Base-by-base conservation (phyloP, 2,797 vertebrate genomes). In the Anguilla pacifica region DNA sequence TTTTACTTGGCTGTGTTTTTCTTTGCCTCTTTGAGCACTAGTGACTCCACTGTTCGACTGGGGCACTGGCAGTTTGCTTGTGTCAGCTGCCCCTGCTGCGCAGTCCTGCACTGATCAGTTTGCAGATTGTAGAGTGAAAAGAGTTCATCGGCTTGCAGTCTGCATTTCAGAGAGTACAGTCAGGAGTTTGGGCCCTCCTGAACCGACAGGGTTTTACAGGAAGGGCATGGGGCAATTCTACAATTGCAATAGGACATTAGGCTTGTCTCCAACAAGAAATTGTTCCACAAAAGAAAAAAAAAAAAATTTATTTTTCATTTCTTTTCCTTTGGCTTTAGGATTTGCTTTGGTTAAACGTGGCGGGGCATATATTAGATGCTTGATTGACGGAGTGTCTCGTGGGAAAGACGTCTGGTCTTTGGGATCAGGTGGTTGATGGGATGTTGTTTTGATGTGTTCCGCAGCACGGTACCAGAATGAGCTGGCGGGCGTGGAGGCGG, bases 391-490 rank as follows among this genome's bases (percentile, higher is more conserved):
- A 57, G 10, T 55, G 46, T 83, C 83, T 19, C 25, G 22, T 84
- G 51, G 55, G 57, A 84, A 67, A 46, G 19, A 17, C 28, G 19
- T 35, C 57, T 85, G 55, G n/a, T 64, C n/a, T 64, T 19, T 6
- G 19, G 59, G 46, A 22, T 11, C 77, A 17, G 46, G 64, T 35
- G 82, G 6, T 25, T 82, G 79, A 25, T 25, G 7, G 22, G 79
- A 59, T 59, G 57, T 35, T 57, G 64, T 55, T 72, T 72, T 81
- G 17, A 35, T 86, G 51, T 87, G 28, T 0, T 89, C 39, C 67
- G 39, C 93, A 99, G 98, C 98, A 0, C 98, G 98, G 0, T 99
- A 99, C 88, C 98, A 99, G 96, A 99, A 99, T 0, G 98, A 99
- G 83, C 95, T 99, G 85, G 98, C 98, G 0, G 98, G 98, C 0